phyloP scores from a whole-genome alignment of 2,888 invertebrate species.

The Andrena praecox region DNA sequence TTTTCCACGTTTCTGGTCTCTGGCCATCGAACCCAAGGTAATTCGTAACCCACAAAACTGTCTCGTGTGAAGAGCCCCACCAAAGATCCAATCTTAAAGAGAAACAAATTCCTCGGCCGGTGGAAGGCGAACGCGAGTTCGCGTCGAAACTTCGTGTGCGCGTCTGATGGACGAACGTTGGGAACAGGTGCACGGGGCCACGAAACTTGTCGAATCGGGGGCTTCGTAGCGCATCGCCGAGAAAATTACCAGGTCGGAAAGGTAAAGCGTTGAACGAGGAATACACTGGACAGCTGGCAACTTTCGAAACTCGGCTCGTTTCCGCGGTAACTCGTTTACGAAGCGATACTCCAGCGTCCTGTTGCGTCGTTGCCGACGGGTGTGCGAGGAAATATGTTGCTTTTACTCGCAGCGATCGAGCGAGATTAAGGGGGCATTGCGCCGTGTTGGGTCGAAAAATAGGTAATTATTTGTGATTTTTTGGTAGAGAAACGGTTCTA shows the following conservation, averaged over 20 bases:
- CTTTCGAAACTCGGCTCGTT: slow-evolving; percentile 23
- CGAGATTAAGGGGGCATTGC: not conserved
- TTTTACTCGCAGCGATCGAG: not conserved
- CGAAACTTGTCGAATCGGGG: not conserved
- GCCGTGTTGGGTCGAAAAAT: no score
- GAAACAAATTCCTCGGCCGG: not conserved
- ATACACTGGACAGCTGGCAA: slow-evolving; percentile 19
- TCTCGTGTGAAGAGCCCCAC: no score
- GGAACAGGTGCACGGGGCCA: not conserved
- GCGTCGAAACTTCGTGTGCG: not conserved
- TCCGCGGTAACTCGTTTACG: slow-evolving; percentile 22
- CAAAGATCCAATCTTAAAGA: no score
- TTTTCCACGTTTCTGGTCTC: no score
- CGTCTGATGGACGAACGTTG: not conserved
- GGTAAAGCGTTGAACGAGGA: not conserved
- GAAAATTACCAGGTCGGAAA: not conserved
- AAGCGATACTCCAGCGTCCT: slow-evolving; percentile 3
- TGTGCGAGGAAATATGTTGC: not conserved
- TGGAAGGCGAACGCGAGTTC: not conserved
- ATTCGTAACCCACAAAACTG: no score
- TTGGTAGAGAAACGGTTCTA: no score
- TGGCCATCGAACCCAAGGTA: no score
- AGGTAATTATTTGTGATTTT: no score
- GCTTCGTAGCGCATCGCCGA: not conserved
- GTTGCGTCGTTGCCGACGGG: slow-evolving; percentile 2